phyloP scores from a whole-genome alignment of 2,888 invertebrate genomes.

The Agonopterix arenella region DNA sequence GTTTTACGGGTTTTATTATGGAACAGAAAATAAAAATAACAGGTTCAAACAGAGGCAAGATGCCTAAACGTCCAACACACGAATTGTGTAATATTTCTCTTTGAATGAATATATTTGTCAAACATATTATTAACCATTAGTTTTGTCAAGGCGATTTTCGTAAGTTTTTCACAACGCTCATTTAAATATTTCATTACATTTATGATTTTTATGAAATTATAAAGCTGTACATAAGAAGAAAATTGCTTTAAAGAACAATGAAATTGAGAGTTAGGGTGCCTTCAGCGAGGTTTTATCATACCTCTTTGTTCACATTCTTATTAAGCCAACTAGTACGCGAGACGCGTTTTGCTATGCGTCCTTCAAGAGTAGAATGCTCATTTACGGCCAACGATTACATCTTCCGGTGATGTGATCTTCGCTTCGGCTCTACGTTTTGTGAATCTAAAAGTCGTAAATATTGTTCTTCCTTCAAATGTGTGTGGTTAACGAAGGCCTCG shows the following conservation, averaged over 20 bases:
- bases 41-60: background rate
- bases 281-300: slow-evolving; percentile 19
- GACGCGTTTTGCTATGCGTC: slow-evolving; percentile 46
- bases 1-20: too few relatives aligned
- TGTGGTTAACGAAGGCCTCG: slow-evolving; percentile 11
- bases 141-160: slow-evolving; percentile 66
- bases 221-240: background rate
- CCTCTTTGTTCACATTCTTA: slow-evolving; percentile 22
- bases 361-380: slow-evolving; percentile 49
- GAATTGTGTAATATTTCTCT: slow-evolving; percentile 55
- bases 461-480: slow-evolving; percentile 4
- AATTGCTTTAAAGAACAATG: slow-evolving; percentile 15
- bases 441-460: slow-evolving; percentile 26
- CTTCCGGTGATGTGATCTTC: slow-evolving; percentile 48
- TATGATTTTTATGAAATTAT: too few relatives aligned
- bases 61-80: slow-evolving; percentile 25
- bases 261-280: background rate
- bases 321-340: slow-evolving; percentile 49
- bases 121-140: slow-evolving; percentile 57
- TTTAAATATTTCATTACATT: slow-evolving; percentile 23
- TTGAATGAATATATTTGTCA: slow-evolving; percentile 62
- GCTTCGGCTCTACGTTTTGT: slow-evolving; percentile 24
- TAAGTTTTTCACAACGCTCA: slow-evolving; percentile 44
- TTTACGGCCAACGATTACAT: slow-evolving; percentile 38
- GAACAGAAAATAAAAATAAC: too few relatives aligned